These are phyloP conservation scores for Torymus auratus DNA, from an alignment of 2,888 invertebrate species.

Conservation along the genomic window DNA sequence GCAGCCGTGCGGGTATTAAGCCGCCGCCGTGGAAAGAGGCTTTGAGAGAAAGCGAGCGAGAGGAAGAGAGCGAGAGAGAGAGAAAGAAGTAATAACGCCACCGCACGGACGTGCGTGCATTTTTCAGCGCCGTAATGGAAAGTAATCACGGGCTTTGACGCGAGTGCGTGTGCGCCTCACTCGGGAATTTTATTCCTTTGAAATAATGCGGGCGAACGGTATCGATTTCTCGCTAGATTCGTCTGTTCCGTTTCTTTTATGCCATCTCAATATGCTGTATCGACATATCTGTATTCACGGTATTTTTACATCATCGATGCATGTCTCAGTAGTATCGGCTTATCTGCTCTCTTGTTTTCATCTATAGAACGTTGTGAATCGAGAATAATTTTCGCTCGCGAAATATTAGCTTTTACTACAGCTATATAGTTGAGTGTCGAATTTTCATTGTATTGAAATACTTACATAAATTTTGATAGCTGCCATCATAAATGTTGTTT, in stretches of 20 bases:
- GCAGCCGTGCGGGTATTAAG: neutral
- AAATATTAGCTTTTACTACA: too few species aligned
- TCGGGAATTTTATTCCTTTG: constrained; percentile 26
- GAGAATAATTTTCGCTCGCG: too few species aligned
- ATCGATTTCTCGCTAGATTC: neutral
- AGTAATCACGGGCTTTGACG: constrained; percentile 36
- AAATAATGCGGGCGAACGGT: neutral
- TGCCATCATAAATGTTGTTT: too few species aligned
- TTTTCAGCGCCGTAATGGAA: constrained; percentile 39
- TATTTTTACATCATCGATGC: too few species aligned
- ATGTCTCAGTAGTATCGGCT: too few species aligned
- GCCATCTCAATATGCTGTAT: too few species aligned
- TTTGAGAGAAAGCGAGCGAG: neutral
- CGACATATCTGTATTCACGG: too few species aligned
- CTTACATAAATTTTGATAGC: too few species aligned
- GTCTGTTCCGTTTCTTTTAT: neutral
- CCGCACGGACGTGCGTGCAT: constrained; percentile 2
- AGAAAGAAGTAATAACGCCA: constrained; percentile 37
- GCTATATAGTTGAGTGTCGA: too few species aligned
- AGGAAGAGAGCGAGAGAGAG: constrained; percentile 2
- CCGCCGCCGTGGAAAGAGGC: neutral
- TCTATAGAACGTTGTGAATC: too few species aligned
- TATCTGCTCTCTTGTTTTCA: too few species aligned
- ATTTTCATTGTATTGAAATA: too few species aligned
- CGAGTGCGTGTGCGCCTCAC: neutral